Conservation (phyloP, 30 jellyfish, hydroid and myxozoan species). For the Turritopsis rubra region DNA sequence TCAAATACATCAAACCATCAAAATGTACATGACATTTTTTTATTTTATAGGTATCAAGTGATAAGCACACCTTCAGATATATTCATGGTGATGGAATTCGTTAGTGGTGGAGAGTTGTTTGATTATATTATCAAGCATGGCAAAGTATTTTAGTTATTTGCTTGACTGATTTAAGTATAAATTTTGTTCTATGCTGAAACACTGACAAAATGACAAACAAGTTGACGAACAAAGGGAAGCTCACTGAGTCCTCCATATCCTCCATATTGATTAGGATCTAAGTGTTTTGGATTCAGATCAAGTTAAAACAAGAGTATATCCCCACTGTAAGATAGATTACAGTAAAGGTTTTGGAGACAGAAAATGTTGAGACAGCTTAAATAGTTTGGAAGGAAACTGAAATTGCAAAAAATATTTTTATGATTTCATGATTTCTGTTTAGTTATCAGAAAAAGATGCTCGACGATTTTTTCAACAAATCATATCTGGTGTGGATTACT, state of each 20-base stretch:
- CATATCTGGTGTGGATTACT: slow-evolving; percentile 96
- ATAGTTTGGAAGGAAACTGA: too few species aligned
- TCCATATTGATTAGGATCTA: too few species aligned
- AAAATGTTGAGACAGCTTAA: too few species aligned
- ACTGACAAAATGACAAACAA: too few species aligned
- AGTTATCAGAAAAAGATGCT: slow-evolving; percentile 90
- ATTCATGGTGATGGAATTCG: slow-evolving; percentile 97
- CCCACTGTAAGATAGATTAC: too few species aligned
- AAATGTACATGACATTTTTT: too few species aligned
- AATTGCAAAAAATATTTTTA: not conserved
- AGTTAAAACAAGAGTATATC: too few species aligned
- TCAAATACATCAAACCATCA: too few species aligned
- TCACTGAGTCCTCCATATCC: too few species aligned
- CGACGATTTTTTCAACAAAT: slow-evolving; percentile 91
- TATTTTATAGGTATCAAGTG: slow-evolving; percentile 79
- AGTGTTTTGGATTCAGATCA: too few species aligned
- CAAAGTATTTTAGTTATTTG: slow-evolving; percentile 49
- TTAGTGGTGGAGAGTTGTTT: slow-evolving; percentile 96
- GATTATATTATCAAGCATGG: slow-evolving; percentile 94
- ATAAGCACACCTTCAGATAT: slow-evolving; percentile 97
- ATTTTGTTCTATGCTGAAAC: not conserved
- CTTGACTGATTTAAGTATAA: not conserved
- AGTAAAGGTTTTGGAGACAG: too few species aligned
- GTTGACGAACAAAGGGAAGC: too few species aligned
- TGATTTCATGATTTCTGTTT: not conserved